Evolutionary conservation across 2,113 vertebrate genomes (phyloP), one percentile per base, ranked within the genome.

Genomic region (Bombycilla garrulus): DNA sequence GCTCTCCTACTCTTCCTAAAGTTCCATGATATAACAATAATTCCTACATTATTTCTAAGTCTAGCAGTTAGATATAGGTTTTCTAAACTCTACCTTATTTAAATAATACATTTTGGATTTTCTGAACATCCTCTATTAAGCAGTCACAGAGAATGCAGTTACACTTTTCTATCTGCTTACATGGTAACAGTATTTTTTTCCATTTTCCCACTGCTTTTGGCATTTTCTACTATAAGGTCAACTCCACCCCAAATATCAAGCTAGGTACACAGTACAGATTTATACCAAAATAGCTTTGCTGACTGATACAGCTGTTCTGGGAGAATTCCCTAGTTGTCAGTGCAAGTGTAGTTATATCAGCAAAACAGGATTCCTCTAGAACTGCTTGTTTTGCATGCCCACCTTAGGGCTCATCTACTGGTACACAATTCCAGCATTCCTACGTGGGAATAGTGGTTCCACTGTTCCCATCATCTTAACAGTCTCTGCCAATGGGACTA

Each of bases 231-330:
- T 79, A 9, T 89, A 89, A 95, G 81, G 78, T 92, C 62, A 91
- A 85, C 48, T 91, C 73, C 48, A 73, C 19, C 54, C 15, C 66
- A 89, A 91, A 53, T 61, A 87, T 71, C 54, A 87, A 78, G 40
- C 61, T 77, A 87, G 53, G 90, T 88, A 74, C 61, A 79, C 40
- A 60, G 73, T 51, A 78, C 81, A 67, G 65, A 48, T 91, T 81
- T 85, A 73, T 88, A 85, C 93, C 45, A 88, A 96, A 96, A 93
- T 92, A 94, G 42, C 62, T 88, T 64, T 90, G 66, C 85, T 90
- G 88, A 85, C 90, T 76, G 79, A 94, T 67, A 91, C 50, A 95
- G 61, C 53, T 96, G 66, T 93, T 90, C 53, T 79, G 54, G 45
- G 54, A 93, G 79, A 93, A 96, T 93, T 95, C 92, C 82, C 85